Conservation (phyloP, 2,113 vertebrate species). For the Mirza zaza region DNA sequence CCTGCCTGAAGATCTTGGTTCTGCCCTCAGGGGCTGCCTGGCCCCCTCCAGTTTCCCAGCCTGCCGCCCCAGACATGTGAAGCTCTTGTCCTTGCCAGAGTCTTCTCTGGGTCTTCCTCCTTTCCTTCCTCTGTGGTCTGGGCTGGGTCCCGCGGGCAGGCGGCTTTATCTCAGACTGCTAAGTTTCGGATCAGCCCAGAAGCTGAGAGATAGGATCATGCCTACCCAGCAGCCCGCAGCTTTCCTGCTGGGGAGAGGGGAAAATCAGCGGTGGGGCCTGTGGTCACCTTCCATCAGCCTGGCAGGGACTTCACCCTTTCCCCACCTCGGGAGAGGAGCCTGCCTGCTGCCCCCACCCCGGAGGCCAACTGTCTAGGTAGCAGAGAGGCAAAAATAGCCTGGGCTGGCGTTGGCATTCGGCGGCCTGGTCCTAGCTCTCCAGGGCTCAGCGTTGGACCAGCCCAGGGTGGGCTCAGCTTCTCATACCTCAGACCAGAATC, state of each 20-base stretch:
- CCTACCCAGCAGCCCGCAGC: not conserved
- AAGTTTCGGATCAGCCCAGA: constrained; percentile 1
- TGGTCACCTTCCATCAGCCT: not conserved
- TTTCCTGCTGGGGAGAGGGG: not conserved
- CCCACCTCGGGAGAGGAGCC: not conserved
- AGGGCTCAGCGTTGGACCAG: not conserved
- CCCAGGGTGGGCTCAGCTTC: not conserved
- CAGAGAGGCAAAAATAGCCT: not conserved
- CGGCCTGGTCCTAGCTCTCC: fast-evolving
- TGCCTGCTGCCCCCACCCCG: not conserved
- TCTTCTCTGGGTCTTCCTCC: not conserved
- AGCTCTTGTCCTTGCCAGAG: fast-evolving
- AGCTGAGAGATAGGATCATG: not conserved
- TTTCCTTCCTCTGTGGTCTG: not conserved
- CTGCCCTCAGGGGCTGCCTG: not conserved
- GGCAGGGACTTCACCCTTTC: not conserved
- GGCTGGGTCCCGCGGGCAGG: not conserved
- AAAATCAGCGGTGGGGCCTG: not conserved
- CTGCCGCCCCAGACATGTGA: not conserved
- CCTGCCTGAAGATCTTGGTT: not conserved
- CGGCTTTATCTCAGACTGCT: not conserved
- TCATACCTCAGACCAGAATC: not conserved
- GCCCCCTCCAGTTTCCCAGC: not conserved
- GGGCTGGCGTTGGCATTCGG: no score
- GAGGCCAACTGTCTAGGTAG: not conserved